Percentiles rank a stretch among this genome's conserved stretches.
phyloP scores from a whole-genome alignment of 2,888 invertebrate genomes.

The Druceiella hillmani region DNA sequence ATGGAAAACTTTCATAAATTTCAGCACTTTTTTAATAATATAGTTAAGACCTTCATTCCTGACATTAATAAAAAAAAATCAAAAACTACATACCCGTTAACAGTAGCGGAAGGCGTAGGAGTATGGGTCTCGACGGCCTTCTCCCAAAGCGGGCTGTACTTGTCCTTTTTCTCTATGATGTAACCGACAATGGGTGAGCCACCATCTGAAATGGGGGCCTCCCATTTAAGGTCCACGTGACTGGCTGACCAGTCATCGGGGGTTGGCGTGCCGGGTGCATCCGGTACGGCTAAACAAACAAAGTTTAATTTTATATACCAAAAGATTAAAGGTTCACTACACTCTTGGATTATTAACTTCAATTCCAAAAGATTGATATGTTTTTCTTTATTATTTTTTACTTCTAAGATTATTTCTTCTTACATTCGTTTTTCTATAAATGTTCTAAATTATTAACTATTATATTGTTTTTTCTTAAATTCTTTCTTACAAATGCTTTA shows the following conservation, averaged over 20 bases:
- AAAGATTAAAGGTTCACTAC: no score
- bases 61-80: not conserved
- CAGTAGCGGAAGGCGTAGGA: conserved; percentile 67
- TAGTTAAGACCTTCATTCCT: not conserved
- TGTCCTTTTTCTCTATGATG: conserved; percentile 88
- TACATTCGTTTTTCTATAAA: no score
- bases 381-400: no score
- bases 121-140: conserved; percentile 81
- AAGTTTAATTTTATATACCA: no score
- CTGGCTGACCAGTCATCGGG: conserved; percentile 90
- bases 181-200: conserved; percentile 93
- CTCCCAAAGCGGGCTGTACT: conserved; percentile 90
- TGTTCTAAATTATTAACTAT: no score
- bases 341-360: no score
- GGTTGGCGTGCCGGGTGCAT: conserved; percentile 85
- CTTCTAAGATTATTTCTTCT: no score
- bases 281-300: conserved; percentile 64
- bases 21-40: not conserved
- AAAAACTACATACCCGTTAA: conserved; percentile 60
- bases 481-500: no score
- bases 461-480: no score
- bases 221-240: conserved; percentile 89
- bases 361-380: no score
- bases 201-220: conserved; percentile 83
- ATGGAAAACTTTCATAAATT: not conserved